These are phyloP conservation scores for Lasioglossum oenotherae DNA, from an alignment of 2,888 invertebrate genomes.

Conservation along the genomic window DNA sequence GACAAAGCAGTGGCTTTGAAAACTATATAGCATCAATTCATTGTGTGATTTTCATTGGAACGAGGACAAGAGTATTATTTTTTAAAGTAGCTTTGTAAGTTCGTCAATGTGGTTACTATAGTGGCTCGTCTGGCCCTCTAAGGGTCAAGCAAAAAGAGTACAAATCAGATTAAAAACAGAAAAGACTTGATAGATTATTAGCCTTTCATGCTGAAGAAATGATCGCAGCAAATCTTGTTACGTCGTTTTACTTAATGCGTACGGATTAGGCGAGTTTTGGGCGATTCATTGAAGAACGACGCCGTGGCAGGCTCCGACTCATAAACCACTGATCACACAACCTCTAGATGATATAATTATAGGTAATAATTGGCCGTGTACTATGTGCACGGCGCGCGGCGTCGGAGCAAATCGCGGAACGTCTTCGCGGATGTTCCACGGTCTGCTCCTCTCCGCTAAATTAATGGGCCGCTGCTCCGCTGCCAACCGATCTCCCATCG, in stretches of 20 bases:
- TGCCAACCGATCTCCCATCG: conserved; percentile 61
- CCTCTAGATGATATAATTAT: conserved; percentile 68
- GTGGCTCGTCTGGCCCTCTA: not conserved
- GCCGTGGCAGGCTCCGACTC: conserved; percentile 45
- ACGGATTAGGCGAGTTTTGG: not conserved
- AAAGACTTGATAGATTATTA: not conserved
- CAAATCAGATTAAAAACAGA: not conserved
- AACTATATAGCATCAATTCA: not conserved
- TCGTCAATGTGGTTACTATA: not conserved
- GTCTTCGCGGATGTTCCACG: conserved; percentile 29
- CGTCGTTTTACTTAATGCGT: not conserved
- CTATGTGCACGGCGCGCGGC: conserved; percentile 39
- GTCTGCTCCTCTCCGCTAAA: conserved; percentile 51
- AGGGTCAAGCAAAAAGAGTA: not conserved
- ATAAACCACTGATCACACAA: conserved; percentile 62
- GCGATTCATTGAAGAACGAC: conserved; percentile 15
- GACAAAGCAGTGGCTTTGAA: accelerated
- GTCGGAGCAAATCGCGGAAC: conserved; percentile 39
- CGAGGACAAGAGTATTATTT: not conserved
- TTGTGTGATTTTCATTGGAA: not conserved
- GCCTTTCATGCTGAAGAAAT: not conserved
- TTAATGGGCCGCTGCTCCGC: conserved; percentile 59
- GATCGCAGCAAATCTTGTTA: not conserved
- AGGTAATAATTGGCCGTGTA: conserved; percentile 63
- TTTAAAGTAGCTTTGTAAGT: not conserved